These are phyloP conservation scores for Diacarnus erythraeanus DNA, from an alignment of 37 sponge, comb jelly and placozoan genomes.

Conservation along the genomic window DNA sequence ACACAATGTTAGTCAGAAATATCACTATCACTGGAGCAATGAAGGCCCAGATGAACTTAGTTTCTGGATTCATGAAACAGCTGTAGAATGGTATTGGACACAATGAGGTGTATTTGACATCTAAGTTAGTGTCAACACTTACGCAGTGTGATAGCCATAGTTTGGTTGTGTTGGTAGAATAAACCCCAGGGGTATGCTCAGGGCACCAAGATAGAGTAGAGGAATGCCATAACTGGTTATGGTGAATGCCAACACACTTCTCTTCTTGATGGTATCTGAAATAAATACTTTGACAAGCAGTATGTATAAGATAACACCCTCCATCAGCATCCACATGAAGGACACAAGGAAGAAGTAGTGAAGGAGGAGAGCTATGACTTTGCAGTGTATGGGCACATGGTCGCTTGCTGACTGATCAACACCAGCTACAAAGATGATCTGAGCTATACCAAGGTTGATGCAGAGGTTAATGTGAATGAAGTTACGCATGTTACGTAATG, in stretches of 20 bases:
- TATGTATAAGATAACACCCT: constrained; percentile 66
- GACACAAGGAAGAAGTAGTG: constrained; percentile 58
- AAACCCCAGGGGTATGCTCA: constrained; percentile 25
- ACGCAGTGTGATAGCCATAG: constrained; percentile 12
- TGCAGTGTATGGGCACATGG: constrained; percentile 18
- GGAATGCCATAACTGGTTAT: constrained; percentile 33
- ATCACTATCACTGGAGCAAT: constrained; percentile 62
- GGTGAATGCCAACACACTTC: constrained; percentile 13
- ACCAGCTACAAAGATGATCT: constrained; percentile 47
- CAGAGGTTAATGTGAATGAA: constrained; percentile 69
- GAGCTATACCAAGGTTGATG: constrained; percentile 45
- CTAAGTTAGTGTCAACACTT: neutral
- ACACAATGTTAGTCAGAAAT: constrained; percentile 37
- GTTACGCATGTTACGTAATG: constrained; percentile 55
- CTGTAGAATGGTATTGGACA: constrained; percentile 2
- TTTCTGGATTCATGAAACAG: constrained; percentile 44
- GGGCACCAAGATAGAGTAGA: constrained; percentile 21
- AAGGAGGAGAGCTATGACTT: constrained; percentile 40
- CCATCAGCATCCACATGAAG: constrained; percentile 89
- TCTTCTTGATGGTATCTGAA: neutral
- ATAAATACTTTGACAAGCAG: constrained; percentile 61
- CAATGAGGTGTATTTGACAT: no score
- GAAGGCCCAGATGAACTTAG: constrained; percentile 55
- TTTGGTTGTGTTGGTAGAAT: neutral
- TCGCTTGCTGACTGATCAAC: constrained; percentile 17